A percentile compares a stretch with the other conserved stretches of the same genome.
Evolutionary conservation across 2,888 invertebrate species (phyloP).

Genomic region (Chironomus tentans): DNA sequence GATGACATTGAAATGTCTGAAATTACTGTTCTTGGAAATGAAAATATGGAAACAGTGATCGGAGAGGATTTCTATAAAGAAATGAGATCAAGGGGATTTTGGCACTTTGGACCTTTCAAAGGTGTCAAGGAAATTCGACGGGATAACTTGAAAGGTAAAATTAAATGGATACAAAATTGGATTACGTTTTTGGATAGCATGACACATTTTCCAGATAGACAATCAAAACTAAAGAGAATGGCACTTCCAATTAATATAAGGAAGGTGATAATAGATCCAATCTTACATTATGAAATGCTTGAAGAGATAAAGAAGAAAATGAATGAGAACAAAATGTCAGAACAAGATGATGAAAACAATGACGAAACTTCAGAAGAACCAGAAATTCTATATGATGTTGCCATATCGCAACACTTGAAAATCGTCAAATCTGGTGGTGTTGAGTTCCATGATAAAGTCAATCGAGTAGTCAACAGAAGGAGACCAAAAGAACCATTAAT

Average conservation of each 20-base stretch:
- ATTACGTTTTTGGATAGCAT: constrained; percentile 81
- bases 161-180: constrained; percentile 74
- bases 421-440: constrained; percentile 60
- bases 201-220: constrained; percentile 70
- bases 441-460: constrained; percentile 65
- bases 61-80: constrained; percentile 62
- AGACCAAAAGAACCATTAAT: constrained; percentile 63
- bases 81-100: constrained; percentile 60
- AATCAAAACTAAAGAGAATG: constrained; percentile 57
- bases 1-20: constrained; percentile 37
- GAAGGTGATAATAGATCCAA: constrained; percentile 57
- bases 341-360: neutral
- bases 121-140: constrained; percentile 35
- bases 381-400: constrained; percentile 34
- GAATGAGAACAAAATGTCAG: constrained; percentile 9
- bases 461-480: constrained; percentile 61
- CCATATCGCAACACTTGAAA: constrained; percentile 34
- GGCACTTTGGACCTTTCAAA: constrained; percentile 43
- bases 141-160: constrained; percentile 38
- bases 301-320: constrained; percentile 42
- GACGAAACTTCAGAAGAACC: too few species aligned
- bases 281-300: constrained; percentile 44
- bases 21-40: constrained; percentile 29
- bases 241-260: constrained; percentile 68
- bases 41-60: constrained; percentile 40